phyloP scores from a whole-genome alignment of 2,113 vertebrate species.

The Egretta garzetta region DNA sequence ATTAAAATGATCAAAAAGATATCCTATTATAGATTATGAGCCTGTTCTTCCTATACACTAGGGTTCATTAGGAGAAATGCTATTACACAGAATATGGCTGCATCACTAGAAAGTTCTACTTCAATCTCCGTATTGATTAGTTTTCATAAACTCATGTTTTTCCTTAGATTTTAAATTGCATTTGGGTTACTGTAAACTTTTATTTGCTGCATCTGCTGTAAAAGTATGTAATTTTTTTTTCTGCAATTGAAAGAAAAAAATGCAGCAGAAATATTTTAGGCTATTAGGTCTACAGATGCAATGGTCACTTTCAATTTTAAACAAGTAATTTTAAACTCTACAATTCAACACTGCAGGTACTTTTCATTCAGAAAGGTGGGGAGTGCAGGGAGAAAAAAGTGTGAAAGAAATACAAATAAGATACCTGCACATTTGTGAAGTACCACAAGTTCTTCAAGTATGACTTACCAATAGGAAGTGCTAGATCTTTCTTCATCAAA shows the following conservation, averaged over 20 bases:
- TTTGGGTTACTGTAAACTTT: not conserved
- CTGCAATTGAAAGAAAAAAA: not conserved
- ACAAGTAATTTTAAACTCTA: not conserved
- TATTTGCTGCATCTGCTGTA: not conserved
- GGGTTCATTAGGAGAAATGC: not conserved
- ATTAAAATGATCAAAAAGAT: not conserved
- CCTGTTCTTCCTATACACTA: not conserved
- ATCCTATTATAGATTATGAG: not conserved
- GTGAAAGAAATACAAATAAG: not conserved
- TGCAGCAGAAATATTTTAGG: not conserved
- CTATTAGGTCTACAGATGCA: not conserved
- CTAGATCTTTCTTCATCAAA: slow-evolving; percentile 98
- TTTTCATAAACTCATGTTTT: not conserved
- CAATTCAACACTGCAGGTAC: not conserved
- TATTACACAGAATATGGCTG: not conserved
- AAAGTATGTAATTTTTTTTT: not conserved
- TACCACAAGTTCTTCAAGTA: not conserved
- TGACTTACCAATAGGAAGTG: slow-evolving; percentile 89
- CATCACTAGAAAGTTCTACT: not conserved
- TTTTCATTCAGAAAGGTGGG: not conserved
- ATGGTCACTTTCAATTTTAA: not conserved
- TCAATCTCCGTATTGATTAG: not conserved
- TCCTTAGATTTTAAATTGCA: not conserved
- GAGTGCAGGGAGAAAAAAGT: not conserved
- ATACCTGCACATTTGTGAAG: not conserved